These are phyloP conservation scores for Passer montanus DNA, from an alignment of 2,113 vertebrate species.

Conservation along the genomic window DNA sequence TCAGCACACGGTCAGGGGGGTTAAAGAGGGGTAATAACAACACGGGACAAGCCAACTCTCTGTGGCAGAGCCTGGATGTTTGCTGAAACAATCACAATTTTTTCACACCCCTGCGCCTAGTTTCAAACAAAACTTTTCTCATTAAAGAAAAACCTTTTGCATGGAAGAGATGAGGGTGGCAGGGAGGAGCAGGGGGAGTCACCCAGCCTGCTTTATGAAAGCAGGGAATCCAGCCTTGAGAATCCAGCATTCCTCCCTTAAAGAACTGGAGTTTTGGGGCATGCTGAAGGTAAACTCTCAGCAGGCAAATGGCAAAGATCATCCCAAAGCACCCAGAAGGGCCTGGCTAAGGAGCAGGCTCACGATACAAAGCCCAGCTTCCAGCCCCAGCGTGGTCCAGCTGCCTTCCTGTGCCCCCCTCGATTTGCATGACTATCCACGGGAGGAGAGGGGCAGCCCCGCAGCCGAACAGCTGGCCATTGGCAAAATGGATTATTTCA, in stretches of 20 bases:
- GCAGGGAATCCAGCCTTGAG: too few relatives aligned
- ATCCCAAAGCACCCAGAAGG: rapidly evolving
- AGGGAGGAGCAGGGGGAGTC: background rate
- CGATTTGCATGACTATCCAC: background rate
- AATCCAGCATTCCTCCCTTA: background rate
- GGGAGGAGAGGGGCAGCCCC: background rate
- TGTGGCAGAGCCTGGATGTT: background rate
- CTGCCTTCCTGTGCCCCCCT: background rate
- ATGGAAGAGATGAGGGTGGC: background rate
- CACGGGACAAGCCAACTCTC: rapidly evolving
- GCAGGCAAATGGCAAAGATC: background rate
- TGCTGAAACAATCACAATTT: background rate
- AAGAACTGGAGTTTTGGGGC: background rate
- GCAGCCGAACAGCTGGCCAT: constrained; percentile 1
- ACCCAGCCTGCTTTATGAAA: background rate
- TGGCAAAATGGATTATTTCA: background rate
- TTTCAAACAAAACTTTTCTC: background rate
- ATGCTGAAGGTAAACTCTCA: rapidly evolving
- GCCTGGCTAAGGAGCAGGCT: background rate
- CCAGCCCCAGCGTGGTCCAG: background rate
- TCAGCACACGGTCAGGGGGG: background rate
- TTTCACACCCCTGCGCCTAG: rapidly evolving
- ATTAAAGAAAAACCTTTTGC: background rate
- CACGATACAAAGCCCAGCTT: background rate
- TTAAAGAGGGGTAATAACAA: background rate